phyloP scores from a whole-genome alignment of 2,888 invertebrate genomes.

The Cerceris rybyensis region DNA sequence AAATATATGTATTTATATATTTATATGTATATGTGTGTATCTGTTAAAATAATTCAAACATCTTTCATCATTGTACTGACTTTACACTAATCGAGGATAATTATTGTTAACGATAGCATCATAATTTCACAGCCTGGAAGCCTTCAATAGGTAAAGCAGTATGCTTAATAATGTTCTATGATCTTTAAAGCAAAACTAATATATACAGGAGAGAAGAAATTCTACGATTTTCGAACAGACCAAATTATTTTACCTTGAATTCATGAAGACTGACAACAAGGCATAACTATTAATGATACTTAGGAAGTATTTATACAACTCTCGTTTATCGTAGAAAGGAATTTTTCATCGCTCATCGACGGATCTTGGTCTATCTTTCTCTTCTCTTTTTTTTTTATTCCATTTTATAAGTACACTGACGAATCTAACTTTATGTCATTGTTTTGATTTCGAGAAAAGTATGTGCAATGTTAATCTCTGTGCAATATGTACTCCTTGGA shows the following conservation, averaged over 20 bases:
- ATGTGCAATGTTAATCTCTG: slow-evolving; percentile 9
- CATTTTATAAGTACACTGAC: not conserved
- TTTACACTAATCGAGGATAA: slow-evolving; percentile 54
- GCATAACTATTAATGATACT: slow-evolving; percentile 43
- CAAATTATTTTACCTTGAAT: slow-evolving; percentile 39
- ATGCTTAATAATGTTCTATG: slow-evolving; percentile 51
- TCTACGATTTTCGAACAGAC: slow-evolving; percentile 29
- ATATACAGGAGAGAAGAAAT: slow-evolving; percentile 57
- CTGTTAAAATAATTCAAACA: slow-evolving; percentile 40
- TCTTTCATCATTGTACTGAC: slow-evolving; percentile 34
- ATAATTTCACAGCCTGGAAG: slow-evolving; percentile 69
- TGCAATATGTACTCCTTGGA: slow-evolving; percentile 27
- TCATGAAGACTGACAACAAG: slow-evolving; percentile 30
- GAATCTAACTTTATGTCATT: not conserved
- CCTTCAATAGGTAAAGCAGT: slow-evolving; percentile 57
- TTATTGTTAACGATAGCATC: slow-evolving; percentile 61
- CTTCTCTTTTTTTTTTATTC: slow-evolving; percentile 20
- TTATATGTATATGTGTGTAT: not conserved
- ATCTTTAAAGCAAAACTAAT: slow-evolving; percentile 59
- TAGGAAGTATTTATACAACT: slow-evolving; percentile 43
- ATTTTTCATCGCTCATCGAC: not conserved
- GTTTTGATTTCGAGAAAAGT: not conserved
- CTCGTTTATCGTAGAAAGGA: slow-evolving; percentile 36
- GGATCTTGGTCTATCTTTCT: slow-evolving; percentile 12
- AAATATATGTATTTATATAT: no score